Evolutionary conservation across 1,140 invertebrate genomes (phyloP), one percentile per base, ranked within the genome.

Genomic region (Pseudomyrmex concolor): DNA sequence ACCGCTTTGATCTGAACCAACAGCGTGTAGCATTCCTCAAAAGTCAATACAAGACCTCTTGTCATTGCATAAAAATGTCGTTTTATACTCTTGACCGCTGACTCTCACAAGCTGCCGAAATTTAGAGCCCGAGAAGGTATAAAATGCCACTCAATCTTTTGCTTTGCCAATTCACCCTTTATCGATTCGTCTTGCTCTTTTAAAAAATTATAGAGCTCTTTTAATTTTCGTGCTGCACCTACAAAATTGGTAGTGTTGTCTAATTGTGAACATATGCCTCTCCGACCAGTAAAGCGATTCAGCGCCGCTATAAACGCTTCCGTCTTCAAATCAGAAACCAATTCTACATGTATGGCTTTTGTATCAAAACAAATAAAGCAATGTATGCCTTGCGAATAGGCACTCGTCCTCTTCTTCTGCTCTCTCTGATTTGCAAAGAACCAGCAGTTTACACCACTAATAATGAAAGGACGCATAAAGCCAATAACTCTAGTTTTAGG

Each of bases 161-260:
- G 17, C 1, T 0, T 50, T 1, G 48, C 34, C 7, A 64, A n/a
- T 15, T 51, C 9, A 2, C 1, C 22, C 22, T 22, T 2, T 50
- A 54, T 60, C 2, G 5, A 15, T 19, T 73, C 13, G 7, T 62
- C 7, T 2, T 73, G 1, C 3, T 62, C 2, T 2, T 48, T 62
- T 1, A 60, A 9, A 25, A 73, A 73, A 3, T 7, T 10, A 2
- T 73, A 73, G 0, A 60, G 0, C 10, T 87, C 67, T n/a, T 19
- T 60, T 0, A 87, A 12, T 25, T 85, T 17, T 9, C 57, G 13
- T 2, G 25, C 43, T 17, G 82, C 72, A 0, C 84, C 84, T 1
- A 88, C 59, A 51, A 92, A 92, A 54, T 88, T 91, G 0, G 84
- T 88, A 0, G 81, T 89, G 72, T 85, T 85, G 70, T 92, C 90